Evolutionary conservation across 2,888 invertebrate genomes (phyloP).

Genomic region (Escarpia spicata): DNA sequence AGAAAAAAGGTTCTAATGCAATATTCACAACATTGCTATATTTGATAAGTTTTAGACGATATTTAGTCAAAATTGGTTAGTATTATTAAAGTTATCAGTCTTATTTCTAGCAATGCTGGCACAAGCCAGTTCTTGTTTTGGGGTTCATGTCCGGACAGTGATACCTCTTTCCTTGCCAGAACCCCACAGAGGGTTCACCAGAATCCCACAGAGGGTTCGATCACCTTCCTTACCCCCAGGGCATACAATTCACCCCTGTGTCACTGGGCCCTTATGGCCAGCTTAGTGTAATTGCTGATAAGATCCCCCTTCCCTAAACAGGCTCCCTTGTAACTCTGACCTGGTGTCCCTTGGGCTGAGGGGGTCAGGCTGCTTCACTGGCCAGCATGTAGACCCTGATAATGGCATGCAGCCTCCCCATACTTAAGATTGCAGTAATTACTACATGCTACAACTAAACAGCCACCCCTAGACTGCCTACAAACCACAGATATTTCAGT

Average conservation of each 20-base stretch:
- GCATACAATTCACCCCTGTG: neutral
- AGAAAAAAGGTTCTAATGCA: neutral
- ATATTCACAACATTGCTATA: too few species aligned
- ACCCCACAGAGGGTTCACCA: too few species aligned
- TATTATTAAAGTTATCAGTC: too few species aligned
- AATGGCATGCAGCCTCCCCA: neutral
- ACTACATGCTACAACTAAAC: neutral
- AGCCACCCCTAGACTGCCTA: neutral
- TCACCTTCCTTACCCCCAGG: neutral
- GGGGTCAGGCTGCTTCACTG: neutral
- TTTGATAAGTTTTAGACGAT: too few species aligned
- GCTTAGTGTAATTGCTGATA: neutral
- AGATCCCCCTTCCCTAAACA: neutral
- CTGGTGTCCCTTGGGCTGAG: neutral
- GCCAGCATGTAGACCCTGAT: neutral
- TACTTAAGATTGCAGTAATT: neutral
- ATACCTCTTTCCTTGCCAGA: neutral
- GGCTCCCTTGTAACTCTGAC: neutral
- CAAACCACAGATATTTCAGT: neutral
- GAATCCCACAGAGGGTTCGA: neutral
- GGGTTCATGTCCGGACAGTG: neutral
- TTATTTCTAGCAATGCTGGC: too few species aligned
- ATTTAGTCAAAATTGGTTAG: too few species aligned
- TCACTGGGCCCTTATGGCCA: neutral
- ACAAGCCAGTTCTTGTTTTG: too few species aligned